Conservation (phyloP, 2,113 vertebrate genomes). For the Nothocercus julius region DNA sequence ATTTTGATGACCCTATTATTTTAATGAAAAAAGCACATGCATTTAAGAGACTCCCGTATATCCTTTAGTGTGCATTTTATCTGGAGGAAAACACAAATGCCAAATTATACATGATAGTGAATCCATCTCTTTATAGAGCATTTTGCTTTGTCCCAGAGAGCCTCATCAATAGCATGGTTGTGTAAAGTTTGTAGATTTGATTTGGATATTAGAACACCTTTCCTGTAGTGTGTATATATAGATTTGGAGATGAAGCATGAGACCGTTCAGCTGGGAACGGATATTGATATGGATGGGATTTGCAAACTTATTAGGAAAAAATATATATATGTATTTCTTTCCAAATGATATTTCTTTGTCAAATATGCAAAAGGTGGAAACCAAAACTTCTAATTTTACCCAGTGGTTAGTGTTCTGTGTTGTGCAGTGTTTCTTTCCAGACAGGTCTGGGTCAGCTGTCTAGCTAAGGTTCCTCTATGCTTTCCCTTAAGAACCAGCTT, state of each 20-base stretch:
- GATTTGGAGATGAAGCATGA: neutral
- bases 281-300: neutral
- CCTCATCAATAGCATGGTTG: neutral
- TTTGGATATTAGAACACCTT: neutral
- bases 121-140: neutral
- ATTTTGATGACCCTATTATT: neutral
- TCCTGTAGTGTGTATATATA: neutral
- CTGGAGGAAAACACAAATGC: neutral
- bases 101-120: neutral
- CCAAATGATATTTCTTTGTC: neutral
- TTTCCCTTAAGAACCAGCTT: neutral
- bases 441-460: neutral
- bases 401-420: neutral
- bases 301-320: neutral
- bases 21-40: neutral
- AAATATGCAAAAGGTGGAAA: neutral
- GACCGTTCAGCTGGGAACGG: neutral
- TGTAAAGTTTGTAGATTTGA: neutral
- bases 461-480: neutral
- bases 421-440: neutral
- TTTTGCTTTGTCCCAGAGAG: neutral
- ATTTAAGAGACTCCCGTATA: neutral
- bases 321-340: neutral
- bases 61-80: neutral
- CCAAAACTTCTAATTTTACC: neutral